phyloP scores from a whole-genome alignment of 2,888 invertebrate species.

The Hypsopygia costalis region DNA sequence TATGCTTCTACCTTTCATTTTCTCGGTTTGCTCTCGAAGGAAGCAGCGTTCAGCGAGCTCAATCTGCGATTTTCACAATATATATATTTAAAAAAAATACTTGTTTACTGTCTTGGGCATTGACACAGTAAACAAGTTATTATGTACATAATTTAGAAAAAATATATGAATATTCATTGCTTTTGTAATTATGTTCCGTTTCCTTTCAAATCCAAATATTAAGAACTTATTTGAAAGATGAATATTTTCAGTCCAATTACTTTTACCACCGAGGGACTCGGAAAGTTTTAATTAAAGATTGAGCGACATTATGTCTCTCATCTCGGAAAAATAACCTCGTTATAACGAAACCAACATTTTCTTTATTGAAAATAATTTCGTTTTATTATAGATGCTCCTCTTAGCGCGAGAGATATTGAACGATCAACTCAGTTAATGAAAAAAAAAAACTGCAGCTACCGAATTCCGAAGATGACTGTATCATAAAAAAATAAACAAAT shows the following conservation, averaged over 20 bases:
- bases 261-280: constrained; percentile 38
- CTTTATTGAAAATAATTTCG: constrained; percentile 38
- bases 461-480: no score
- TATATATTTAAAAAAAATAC: no score
- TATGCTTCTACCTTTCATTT: no score
- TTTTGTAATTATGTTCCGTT: constrained; percentile 21
- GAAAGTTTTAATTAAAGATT: constrained; percentile 70
- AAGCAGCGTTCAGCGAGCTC: no score
- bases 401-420: neutral
- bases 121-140: neutral
- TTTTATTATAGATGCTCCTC: neutral
- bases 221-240: constrained; percentile 32
- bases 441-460: no score
- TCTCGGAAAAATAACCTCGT: constrained; percentile 45
- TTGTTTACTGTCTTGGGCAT: no score
- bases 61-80: no score
- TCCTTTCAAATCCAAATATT: constrained; percentile 26
- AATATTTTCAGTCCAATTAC: constrained; percentile 44
- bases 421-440: no score
- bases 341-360: constrained; percentile 34
- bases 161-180: constrained; percentile 13
- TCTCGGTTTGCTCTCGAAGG: no score
- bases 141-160: constrained; percentile 6
- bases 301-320: constrained; percentile 49
- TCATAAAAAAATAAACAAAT: no score